Percentiles rank a stretch among this genome's conserved stretches.
Evolutionary conservation across 2,797 vertebrate species (phyloP).

Genomic region (Hylomyscus alleni): DNA sequence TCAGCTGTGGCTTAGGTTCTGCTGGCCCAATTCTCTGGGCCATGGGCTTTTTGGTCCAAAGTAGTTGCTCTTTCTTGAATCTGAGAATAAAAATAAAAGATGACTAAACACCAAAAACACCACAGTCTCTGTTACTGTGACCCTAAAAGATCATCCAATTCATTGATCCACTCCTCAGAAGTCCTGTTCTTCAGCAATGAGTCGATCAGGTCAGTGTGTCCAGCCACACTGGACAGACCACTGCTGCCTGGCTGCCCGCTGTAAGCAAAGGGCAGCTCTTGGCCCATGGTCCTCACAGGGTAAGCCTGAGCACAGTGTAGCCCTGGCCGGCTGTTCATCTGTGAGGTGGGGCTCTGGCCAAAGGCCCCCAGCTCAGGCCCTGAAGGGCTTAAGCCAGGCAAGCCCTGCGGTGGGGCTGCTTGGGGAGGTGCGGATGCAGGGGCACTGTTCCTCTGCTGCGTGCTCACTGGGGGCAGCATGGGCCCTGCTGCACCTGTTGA

Average conservation of each 20-base stretch:
- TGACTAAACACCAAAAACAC: conserved; percentile 62
- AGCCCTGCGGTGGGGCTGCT: conserved; percentile 91
- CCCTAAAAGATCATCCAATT: conserved; percentile 96
- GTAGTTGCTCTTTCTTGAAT: conserved; percentile 86
- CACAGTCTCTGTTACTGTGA: conserved; percentile 90
- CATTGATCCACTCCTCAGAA: conserved; percentile 98
- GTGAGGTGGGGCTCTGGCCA: conserved; percentile 90
- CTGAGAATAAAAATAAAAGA: conserved; percentile 83
- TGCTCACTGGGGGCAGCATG: conserved; percentile 91
- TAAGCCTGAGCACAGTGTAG: conserved; percentile 96
- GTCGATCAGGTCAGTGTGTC: conserved; percentile 96
- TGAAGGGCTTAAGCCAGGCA: conserved; percentile 90
- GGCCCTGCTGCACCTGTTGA: conserved; percentile 89
- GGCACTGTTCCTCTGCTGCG: conserved; percentile 93
- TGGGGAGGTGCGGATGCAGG: conserved; percentile 87
- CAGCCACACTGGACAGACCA: conserved; percentile 91
- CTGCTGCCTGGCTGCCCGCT: conserved; percentile 90
- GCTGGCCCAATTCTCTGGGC: conserved; percentile 79
- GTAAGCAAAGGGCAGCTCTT: conserved; percentile 95
- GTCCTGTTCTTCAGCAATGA: conserved; percentile 97
- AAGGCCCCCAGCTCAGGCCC: conserved; percentile 94
- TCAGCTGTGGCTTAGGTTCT: conserved; percentile 63
- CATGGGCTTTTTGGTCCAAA: conserved; percentile 91
- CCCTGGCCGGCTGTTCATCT: conserved; percentile 89
- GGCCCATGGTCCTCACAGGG: conserved; percentile 93